Evolutionary conservation across 1,140 invertebrate genomes (phyloP), one percentile per base, ranked within the genome.

Genomic region (Vanessa atalanta): DNA sequence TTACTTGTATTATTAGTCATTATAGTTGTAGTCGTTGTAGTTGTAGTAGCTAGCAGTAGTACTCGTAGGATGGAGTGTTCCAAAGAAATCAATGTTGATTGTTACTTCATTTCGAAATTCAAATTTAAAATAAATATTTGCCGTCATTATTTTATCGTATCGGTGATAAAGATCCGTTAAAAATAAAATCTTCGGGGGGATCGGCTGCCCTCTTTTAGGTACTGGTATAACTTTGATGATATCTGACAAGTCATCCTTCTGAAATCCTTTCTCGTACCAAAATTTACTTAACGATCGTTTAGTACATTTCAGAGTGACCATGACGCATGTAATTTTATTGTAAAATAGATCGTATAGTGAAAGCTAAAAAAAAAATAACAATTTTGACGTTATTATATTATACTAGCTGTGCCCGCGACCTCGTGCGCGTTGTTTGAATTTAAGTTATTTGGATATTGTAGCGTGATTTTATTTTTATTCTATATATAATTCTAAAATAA

Each of bases 81-180:
- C 77, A 73, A 60, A 79, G 26, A 79, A 79, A 6, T 76, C 74
- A 12, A 79, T 2, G 20, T 65, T 65, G 6, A 79, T 74, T 9
- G 51, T 69, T 0, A 73, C 77, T 60, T 71, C n/a, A 48, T 73
- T 47, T n/a, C 47, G 53, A 64, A 76, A 79, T 23, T 76, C 72
- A 65, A 79, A 79, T 60, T 76, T 79, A n/a, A 79, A 79, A 13
- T 74, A 3, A 11, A 79, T 51, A 74, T 76, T 79, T 2, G 60
- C 47, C 0, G 65, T 72, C 2, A 4, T 23, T 12, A 65, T 73
- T 2, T 72, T 51, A 12, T 76, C 61, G n/a, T 76, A 73, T 12
- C 16, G 72, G 0, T n/a, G 15, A 50, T 74, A 74, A 1, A 15
- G 50, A 23, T 79, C 74, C n/a, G 63, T 73, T 31, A 72, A 9